Conservation (phyloP, 2,888 invertebrate species). For the Slavum lentiscoides region DNA sequence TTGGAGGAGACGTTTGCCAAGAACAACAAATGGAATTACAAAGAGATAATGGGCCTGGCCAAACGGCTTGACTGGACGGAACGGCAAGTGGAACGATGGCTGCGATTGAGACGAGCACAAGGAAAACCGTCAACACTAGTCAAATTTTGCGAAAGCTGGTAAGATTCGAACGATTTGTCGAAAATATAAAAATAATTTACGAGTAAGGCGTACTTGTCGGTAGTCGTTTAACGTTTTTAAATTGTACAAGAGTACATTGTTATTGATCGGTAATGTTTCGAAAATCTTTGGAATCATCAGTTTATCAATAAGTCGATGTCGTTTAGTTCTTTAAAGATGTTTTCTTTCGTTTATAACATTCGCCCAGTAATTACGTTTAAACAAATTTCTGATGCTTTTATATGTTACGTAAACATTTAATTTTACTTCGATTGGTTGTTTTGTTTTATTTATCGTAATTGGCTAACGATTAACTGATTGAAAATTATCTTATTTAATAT, state of each 20-base stretch:
- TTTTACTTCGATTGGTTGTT: no score
- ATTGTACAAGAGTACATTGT: no score
- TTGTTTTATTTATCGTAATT: not conserved
- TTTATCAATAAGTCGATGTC: no score
- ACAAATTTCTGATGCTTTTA: no score
- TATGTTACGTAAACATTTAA: no score
- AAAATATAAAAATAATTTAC: not conserved
- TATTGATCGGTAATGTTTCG: no score
- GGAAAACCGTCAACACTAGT: slow-evolving; percentile 86
- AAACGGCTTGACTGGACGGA: slow-evolving; percentile 83
- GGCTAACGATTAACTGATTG: not conserved
- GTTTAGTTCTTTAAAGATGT: no score
- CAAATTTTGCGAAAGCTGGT: slow-evolving; percentile 88
- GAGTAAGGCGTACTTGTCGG: not conserved
- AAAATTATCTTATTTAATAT: not conserved
- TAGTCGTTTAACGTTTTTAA: not conserved
- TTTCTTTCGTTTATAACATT: no score
- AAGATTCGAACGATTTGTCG: slow-evolving; percentile 50
- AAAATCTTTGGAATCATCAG: no score
- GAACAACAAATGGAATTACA: slow-evolving; percentile 74
- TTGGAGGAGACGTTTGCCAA: slow-evolving; percentile 77
- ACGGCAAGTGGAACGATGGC: slow-evolving; percentile 89
- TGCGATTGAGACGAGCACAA: slow-evolving; percentile 79
- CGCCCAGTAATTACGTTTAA: no score
- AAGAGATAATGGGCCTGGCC: slow-evolving; percentile 71